These are phyloP conservation scores for Zygaena filipendulae DNA, from an alignment of 2,888 invertebrate genomes.

Conservation along the genomic window DNA sequence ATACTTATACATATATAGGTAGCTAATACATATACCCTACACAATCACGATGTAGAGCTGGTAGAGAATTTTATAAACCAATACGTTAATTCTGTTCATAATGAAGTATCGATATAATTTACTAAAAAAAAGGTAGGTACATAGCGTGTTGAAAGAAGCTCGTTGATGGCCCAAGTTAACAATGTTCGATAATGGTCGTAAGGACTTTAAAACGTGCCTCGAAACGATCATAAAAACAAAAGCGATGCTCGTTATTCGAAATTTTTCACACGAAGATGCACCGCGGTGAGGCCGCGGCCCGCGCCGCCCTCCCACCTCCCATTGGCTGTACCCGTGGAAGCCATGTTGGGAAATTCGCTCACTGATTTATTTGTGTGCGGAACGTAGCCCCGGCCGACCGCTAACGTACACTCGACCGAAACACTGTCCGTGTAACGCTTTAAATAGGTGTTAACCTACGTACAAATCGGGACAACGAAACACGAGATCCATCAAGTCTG, in stretches of 20 bases:
- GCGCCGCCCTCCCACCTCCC: slow-evolving; percentile 27
- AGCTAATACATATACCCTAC: too few relatives aligned
- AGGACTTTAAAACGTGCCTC: too few relatives aligned
- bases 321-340: slow-evolving; percentile 42
- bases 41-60: too few relatives aligned
- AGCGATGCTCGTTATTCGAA: slow-evolving; percentile 37
- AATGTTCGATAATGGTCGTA: too few relatives aligned
- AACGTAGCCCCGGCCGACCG: slow-evolving; percentile 30
- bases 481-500: background rate
- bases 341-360: slow-evolving; percentile 59
- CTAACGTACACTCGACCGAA: slow-evolving; percentile 29
- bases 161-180: too few relatives aligned
- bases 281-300: slow-evolving; percentile 36
- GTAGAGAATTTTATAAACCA: slow-evolving; percentile 5
- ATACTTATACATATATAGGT: too few relatives aligned
- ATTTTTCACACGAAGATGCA: slow-evolving; percentile 29
- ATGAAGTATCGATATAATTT: too few relatives aligned
- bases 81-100: background rate
- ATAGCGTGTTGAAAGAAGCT: too few relatives aligned
- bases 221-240: slow-evolving; percentile 42
- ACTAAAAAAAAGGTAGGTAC: too few relatives aligned
- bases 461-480: background rate
- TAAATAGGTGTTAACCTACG: too few relatives aligned
- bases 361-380: slow-evolving; percentile 54
- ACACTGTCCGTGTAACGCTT: slow-evolving; percentile 28